phyloP scores from a whole-genome alignment of 2,797 vertebrate genomes.

The Xerus rutilus region DNA sequence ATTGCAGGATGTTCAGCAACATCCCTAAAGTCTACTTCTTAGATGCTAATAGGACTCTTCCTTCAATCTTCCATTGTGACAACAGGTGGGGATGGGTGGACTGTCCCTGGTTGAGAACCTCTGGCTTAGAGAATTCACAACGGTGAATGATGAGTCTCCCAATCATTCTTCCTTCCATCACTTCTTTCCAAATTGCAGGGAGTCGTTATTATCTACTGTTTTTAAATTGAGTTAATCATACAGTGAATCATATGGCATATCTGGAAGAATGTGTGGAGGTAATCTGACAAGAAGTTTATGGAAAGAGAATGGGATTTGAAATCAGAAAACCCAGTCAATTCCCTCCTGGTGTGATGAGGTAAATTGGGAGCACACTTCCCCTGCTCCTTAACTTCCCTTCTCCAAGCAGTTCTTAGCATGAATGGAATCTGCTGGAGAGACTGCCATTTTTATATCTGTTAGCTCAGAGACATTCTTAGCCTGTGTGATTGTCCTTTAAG shows the following conservation, averaged over 20 bases:
- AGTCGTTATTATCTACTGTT: background rate
- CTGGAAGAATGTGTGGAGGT: background rate
- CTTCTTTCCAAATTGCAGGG: background rate
- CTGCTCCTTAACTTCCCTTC: no score
- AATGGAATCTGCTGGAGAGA: background rate
- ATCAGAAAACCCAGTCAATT: background rate
- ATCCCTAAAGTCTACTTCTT: background rate
- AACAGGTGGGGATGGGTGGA: background rate
- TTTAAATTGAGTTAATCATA: background rate
- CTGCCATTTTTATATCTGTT: background rate
- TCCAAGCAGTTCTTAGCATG: background rate
- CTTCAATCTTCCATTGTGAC: background rate
- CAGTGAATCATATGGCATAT: background rate
- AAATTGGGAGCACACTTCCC: background rate
- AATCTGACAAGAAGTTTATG: background rate
- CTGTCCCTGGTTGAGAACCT: background rate
- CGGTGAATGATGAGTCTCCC: background rate
- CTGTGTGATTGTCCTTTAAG: background rate
- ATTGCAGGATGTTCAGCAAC: background rate
- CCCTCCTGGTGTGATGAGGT: background rate
- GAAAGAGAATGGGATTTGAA: conserved; percentile 38
- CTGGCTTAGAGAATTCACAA: background rate
- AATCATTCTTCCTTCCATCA: background rate
- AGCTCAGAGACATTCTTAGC: background rate
- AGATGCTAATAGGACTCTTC: background rate